Evolutionary conservation across 2,888 invertebrate species (phyloP).

Genomic region (Spodoptera exigua): DNA sequence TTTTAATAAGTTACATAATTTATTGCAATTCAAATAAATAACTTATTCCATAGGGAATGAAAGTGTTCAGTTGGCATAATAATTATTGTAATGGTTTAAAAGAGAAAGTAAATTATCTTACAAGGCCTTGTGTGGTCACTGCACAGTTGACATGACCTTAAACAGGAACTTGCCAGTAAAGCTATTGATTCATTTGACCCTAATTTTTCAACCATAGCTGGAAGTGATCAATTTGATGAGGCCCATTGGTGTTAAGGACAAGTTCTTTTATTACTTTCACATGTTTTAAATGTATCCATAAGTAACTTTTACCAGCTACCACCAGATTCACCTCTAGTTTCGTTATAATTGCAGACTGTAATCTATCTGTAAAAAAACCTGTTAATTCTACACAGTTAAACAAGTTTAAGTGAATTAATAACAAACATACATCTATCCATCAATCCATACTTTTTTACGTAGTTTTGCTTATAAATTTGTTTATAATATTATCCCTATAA

Average conservation of each 20-base stretch:
- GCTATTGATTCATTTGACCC: slow-evolving; percentile 52
- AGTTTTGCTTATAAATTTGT: no score
- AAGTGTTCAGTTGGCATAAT: slow-evolving; percentile 27
- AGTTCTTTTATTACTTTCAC: slow-evolving; percentile 10
- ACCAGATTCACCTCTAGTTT: no score
- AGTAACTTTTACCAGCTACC: no score
- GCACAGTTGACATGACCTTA: slow-evolving; percentile 47
- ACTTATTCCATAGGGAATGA: slow-evolving; percentile 12
- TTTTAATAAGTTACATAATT: no score
- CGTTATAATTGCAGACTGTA: no score
- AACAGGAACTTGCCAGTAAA: slow-evolving; percentile 32
- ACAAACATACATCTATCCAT: no score
- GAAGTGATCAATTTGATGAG: slow-evolving; percentile 34
- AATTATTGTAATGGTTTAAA: slow-evolving; percentile 35
- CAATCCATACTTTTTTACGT: no score
- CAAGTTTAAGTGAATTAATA: no score
- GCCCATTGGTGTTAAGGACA: slow-evolving; percentile 19
- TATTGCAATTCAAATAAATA: no score
- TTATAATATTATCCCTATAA: no score
- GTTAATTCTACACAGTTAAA: no score
- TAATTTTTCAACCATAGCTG: slow-evolving; percentile 35
- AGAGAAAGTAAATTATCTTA: slow-evolving; percentile 44
- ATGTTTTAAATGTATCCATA: slow-evolving; percentile 1
- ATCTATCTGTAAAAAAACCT: no score
- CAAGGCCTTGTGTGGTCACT: slow-evolving; percentile 18